phyloP scores from a whole-genome alignment of 2,797 vertebrate species.

The Falco berigora region DNA sequence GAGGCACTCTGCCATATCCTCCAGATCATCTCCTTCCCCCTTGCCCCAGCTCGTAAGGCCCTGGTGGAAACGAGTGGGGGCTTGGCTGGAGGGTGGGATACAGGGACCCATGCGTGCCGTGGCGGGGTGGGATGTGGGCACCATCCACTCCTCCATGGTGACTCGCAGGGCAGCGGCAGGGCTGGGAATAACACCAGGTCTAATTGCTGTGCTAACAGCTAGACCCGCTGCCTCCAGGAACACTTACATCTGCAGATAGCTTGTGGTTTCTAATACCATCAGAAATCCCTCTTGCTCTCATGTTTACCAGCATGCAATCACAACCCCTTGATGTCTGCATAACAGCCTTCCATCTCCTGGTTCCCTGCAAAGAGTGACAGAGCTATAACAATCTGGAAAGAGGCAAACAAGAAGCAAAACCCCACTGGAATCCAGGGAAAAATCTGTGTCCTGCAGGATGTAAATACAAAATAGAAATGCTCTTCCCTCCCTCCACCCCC shows the following conservation, averaged over 20 bases:
- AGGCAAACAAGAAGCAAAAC: conserved; percentile 12
- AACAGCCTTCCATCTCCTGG: not conserved
- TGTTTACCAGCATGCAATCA: conserved; percentile 17
- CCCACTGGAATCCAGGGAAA: not conserved
- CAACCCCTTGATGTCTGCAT: conserved; percentile 17
- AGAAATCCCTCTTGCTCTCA: conserved; percentile 27
- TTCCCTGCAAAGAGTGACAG: conserved; percentile 4
- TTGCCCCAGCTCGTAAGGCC: not conserved
- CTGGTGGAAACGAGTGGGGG: not conserved
- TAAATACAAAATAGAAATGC: not conserved
- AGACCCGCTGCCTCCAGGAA: not conserved
- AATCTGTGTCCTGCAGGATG: conserved; percentile 24
- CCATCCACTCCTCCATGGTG: accelerated
- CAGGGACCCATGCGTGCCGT: not conserved
- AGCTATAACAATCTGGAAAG: conserved; percentile 12
- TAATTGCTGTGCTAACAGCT: conserved; percentile 5
- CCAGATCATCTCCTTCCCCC: not conserved
- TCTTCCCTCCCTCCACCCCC: not conserved
- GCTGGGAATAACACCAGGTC: not conserved
- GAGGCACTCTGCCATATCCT: not conserved
- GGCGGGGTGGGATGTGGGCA: not conserved
- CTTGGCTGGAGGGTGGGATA: not conserved
- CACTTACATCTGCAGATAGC: not conserved
- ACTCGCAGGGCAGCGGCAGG: not conserved
- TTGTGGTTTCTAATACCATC: conserved; percentile 31